phyloP scores from a whole-genome alignment of 1,140 invertebrate genomes.

The Vanessa tameamea region DNA sequence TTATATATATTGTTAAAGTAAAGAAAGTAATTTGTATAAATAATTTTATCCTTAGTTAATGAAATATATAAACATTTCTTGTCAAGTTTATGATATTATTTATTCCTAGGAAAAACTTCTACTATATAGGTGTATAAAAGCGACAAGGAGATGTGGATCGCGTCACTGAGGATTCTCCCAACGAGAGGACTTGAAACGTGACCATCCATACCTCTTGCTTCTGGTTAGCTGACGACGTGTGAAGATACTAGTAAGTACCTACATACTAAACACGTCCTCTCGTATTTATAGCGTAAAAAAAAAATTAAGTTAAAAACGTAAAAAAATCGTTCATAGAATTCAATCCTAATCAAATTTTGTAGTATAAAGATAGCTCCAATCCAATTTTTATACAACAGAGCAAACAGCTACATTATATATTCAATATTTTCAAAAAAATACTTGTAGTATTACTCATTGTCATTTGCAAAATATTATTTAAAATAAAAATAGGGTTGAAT shows the following conservation, averaged over 20 bases:
- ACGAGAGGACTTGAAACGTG: slow-evolving; percentile 35
- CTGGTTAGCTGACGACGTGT: slow-evolving; percentile 28
- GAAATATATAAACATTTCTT: no score
- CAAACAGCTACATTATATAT: no score
- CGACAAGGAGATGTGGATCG: slow-evolving; percentile 1
- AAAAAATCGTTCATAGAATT: no score
- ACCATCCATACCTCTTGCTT: slow-evolving; percentile 31
- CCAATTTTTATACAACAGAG: no score
- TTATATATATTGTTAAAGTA: no score
- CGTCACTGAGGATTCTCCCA: slow-evolving; percentile 31
- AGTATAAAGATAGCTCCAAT: no score
- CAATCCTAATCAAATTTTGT: no score
- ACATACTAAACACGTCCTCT: slow-evolving; percentile 7
- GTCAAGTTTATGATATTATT: not conserved
- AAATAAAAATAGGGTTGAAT: no score
- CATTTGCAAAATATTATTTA: no score
- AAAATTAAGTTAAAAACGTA: not conserved
- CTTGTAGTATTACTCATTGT: no score
- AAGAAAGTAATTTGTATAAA: not conserved
- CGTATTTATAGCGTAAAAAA: not conserved
- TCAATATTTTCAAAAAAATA: no score
- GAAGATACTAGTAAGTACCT: slow-evolving; percentile 14
- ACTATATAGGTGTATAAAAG: not conserved
- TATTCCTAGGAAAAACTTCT: not conserved
- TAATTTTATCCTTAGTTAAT: not conserved